phyloP scores from a whole-genome alignment of 2,113 vertebrate species.

The Asarcornis scutulata region DNA sequence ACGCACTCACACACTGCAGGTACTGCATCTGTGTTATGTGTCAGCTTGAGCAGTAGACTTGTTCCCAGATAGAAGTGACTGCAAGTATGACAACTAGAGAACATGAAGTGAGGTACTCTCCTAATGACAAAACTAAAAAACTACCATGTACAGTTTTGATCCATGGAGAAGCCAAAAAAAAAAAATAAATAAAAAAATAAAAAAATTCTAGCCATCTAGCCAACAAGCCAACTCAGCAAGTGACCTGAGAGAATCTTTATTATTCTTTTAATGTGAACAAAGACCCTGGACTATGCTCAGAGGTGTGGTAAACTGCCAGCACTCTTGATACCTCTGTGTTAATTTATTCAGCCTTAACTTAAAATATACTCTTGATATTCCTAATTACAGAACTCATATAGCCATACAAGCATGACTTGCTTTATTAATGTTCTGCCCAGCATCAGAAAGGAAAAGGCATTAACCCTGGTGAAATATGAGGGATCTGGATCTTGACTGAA shows the following conservation, averaged over 20 bases:
- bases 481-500: not conserved
- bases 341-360: not conserved
- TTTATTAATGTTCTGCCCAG: not conserved
- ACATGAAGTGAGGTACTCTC: not conserved
- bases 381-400: not conserved
- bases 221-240: not conserved
- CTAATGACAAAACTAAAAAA: not conserved
- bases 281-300: not conserved
- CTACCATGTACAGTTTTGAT: not conserved
- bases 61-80: not conserved
- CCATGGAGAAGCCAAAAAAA: not conserved
- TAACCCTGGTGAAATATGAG: not conserved
- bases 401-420: not conserved
- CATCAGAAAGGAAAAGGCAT: not conserved
- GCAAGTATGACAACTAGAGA: not conserved
- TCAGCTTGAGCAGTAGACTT: not conserved
- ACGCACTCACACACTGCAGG: not conserved
- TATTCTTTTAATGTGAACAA: not conserved
- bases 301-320: not conserved
- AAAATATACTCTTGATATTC: conserved; percentile 7
- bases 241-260: not conserved
- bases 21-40: not conserved
- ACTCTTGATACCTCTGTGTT: not conserved
- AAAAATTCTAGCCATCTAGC: not conserved
- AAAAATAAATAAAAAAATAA: too few relatives aligned